A percentile compares a stretch with the other conserved stretches of the same genome.
These are phyloP conservation scores for Pseudococcus jackbeardsleyi DNA, from an alignment of 2,888 invertebrate species.

Conservation along the genomic window DNA sequence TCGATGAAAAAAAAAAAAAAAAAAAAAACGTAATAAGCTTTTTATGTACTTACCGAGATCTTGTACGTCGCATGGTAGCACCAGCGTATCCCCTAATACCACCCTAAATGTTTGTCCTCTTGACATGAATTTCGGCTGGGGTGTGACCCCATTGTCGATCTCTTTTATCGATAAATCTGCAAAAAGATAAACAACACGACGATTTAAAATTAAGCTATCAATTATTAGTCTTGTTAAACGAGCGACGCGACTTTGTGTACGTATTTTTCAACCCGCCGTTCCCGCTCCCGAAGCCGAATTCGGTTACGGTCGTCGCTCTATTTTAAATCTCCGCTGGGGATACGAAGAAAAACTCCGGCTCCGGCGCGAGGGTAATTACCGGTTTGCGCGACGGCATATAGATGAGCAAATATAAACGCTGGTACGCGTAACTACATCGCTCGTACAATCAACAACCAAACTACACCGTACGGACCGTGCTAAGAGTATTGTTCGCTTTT, in stretches of 20 bases:
- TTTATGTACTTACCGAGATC: slow-evolving; percentile 77
- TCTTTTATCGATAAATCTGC: slow-evolving; percentile 61
- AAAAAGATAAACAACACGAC: slow-evolving; percentile 52
- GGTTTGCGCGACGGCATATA: not conserved
- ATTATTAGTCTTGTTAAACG: slow-evolving; percentile 49
- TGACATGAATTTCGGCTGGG: slow-evolving; percentile 80
- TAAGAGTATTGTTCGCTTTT: not conserved
- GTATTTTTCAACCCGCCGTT: not conserved
- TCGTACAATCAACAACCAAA: not conserved
- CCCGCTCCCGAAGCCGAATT: not conserved
- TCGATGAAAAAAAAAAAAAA: slow-evolving; percentile 24
- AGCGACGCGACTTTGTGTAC: not conserved
- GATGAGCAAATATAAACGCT: slow-evolving; percentile 10
- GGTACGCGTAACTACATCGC: not conserved
- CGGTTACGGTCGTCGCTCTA: slow-evolving; percentile 9
- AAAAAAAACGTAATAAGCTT: slow-evolving; percentile 39
- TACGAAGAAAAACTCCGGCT: not conserved
- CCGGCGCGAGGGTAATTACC: slow-evolving; percentile 30
- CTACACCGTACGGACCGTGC: not conserved
- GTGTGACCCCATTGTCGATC: slow-evolving; percentile 67
- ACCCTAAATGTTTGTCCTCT: slow-evolving; percentile 83
- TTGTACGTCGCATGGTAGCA: slow-evolving; percentile 84
- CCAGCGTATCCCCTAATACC: slow-evolving; percentile 82
- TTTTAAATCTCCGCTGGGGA: not conserved
- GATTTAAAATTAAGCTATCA: slow-evolving; percentile 50